phyloP scores from a whole-genome alignment of 1,140 invertebrate genomes.

The Panonychus citri region DNA sequence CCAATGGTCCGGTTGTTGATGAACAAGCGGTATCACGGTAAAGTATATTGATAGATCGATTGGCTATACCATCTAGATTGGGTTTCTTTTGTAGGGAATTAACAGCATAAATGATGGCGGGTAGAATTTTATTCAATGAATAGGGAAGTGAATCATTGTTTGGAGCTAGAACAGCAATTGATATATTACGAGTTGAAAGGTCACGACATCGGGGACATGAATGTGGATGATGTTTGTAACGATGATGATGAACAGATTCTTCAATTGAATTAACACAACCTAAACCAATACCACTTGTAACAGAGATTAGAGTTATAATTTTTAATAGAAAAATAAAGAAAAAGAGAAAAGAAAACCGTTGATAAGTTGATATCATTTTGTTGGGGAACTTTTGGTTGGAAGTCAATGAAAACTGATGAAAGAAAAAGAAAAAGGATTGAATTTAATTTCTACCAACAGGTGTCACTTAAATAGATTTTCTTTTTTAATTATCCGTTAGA shows the following conservation, averaged over 20 bases:
- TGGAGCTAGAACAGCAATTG: conserved; percentile 40
- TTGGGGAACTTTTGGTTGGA: too few species aligned
- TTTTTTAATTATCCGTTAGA: too few species aligned
- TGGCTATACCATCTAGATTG: conserved; percentile 17
- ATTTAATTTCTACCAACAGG: too few species aligned
- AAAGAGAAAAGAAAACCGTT: too few species aligned
- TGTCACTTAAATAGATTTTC: too few species aligned
- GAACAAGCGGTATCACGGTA: conserved; percentile 52
- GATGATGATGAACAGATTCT: neutral
- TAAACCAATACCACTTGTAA: too few species aligned
- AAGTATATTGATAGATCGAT: conserved; percentile 34
- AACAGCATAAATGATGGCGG: conserved; percentile 47
- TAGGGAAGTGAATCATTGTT: conserved; percentile 34
- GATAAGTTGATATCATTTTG: too few species aligned
- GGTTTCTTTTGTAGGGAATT: conserved; percentile 25
- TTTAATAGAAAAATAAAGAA: too few species aligned
- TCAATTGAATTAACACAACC: too few species aligned
- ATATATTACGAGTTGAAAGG: neutral
- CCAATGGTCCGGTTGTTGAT: conserved; percentile 45
- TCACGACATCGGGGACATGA: neutral
- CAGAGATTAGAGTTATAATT: too few species aligned
- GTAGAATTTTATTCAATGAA: conserved; percentile 40
- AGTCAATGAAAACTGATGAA: too few species aligned
- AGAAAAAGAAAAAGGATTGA: too few species aligned
- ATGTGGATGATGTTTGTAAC: neutral